Evolutionary conservation across 2,888 invertebrate genomes (phyloP).

Genomic region (Synanthedon formicaeformis): DNA sequence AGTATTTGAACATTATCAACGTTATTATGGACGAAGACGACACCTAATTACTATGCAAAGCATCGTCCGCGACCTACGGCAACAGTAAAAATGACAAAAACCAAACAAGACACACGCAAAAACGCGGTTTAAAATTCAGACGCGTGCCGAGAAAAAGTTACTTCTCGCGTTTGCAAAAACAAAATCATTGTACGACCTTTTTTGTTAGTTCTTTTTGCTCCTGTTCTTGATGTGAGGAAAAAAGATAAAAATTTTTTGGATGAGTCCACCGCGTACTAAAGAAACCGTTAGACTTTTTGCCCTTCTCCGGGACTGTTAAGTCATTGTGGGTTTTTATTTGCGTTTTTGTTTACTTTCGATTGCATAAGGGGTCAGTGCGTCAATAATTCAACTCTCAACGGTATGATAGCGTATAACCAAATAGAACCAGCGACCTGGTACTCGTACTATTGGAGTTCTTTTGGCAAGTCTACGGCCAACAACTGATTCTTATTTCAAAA

Average conservation of each 20-base stretch:
- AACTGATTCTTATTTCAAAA: too few species aligned
- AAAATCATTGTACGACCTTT: slow-evolving; percentile 45
- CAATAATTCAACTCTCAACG: too few species aligned
- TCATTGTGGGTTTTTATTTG: slow-evolving; percentile 30
- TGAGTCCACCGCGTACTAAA: slow-evolving; percentile 22
- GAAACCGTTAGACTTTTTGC: slow-evolving; percentile 62
- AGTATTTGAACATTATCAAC: too few species aligned
- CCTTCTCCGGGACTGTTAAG: slow-evolving; percentile 25
- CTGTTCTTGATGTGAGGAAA: slow-evolving; percentile 34
- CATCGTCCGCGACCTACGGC: slow-evolving; percentile 35
- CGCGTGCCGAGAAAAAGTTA: slow-evolving; percentile 61
- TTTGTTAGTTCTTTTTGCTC: slow-evolving; percentile 50
- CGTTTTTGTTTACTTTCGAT: slow-evolving; percentile 22
- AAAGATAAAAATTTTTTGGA: slow-evolving; percentile 29
- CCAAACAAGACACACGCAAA: slow-evolving; percentile 26
- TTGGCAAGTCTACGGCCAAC: too few species aligned
- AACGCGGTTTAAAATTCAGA: slow-evolving; percentile 48
- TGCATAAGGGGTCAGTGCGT: background rate
- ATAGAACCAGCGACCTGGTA: too few species aligned
- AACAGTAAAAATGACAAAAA: slow-evolving; percentile 35
- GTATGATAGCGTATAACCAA: too few species aligned
- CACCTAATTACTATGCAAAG: slow-evolving; percentile 5
- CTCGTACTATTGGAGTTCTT: too few species aligned
- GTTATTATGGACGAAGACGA: background rate
- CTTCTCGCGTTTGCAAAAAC: slow-evolving; percentile 59